phyloP scores from a whole-genome alignment of 2,888 invertebrate species.

The Clunio marinus region DNA sequence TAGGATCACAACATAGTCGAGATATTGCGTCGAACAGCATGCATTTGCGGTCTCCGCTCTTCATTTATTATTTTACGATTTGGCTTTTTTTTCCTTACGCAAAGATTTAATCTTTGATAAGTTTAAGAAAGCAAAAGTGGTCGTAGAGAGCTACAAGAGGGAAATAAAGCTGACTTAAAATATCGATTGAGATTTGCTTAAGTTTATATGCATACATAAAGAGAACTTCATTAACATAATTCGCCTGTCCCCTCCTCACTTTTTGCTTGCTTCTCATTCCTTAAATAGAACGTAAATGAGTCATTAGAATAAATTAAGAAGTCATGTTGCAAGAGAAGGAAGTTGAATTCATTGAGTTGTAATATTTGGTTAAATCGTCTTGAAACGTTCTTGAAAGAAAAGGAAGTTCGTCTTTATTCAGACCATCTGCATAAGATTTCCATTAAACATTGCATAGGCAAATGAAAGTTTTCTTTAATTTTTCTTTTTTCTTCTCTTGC shows the following conservation, averaged over 20 bases:
- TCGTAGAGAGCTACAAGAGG: not conserved
- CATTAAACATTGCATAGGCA: not conserved
- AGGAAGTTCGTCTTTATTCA: constrained; percentile 13
- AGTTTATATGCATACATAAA: not conserved
- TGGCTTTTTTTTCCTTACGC: too few relatives aligned
- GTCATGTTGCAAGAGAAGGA: not conserved
- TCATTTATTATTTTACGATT: too few relatives aligned
- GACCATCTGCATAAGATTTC: constrained; percentile 17
- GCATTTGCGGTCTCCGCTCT: not conserved
- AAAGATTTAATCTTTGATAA: too few relatives aligned
- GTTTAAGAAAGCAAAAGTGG: too few relatives aligned
- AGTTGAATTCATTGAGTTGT: constrained; percentile 4
- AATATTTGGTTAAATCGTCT: not conserved
- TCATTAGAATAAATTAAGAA: constrained; percentile 36
- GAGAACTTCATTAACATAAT: constrained; percentile 13
- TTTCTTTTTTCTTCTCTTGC: not conserved
- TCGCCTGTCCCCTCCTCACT: not conserved
- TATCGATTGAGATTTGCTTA: constrained; percentile 12
- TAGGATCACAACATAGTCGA: not conserved
- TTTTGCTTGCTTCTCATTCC: too few relatives aligned
- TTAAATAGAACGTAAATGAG: constrained; percentile 16
- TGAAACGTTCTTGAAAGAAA: not conserved
- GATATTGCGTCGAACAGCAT: not conserved
- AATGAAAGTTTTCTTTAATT: not conserved
- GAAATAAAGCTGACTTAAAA: constrained; percentile 17